phyloP scores from a whole-genome alignment of 2,113 vertebrate genomes.

The Clupea harengus region DNA sequence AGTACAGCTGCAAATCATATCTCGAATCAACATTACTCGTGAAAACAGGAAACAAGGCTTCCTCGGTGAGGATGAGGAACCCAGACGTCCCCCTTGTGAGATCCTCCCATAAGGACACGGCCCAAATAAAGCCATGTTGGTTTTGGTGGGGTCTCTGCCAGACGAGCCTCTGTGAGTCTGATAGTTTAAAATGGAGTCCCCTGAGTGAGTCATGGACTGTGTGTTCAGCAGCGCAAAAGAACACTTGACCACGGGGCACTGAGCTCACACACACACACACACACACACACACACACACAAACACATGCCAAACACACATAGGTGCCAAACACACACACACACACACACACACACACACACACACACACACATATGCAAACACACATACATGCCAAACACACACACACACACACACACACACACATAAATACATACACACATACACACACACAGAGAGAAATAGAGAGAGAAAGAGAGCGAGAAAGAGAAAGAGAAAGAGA shows the following conservation, averaged over 20 bases:
- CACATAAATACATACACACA: background rate
- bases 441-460: background rate
- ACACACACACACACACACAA: too few relatives aligned
- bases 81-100: background rate
- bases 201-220: background rate
- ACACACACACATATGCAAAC: background rate
- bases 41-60: conserved; percentile 6
- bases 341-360: background rate
- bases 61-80: background rate
- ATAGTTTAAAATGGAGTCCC: background rate
- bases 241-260: background rate
- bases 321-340: background rate
- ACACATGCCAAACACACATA: background rate
- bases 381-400: background rate
- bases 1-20: background rate
- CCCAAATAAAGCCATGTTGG: background rate
- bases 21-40: background rate
- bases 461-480: background rate
- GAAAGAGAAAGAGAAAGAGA: background rate
- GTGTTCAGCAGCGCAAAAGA: background rate
- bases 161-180: too few relatives aligned
- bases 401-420: background rate
- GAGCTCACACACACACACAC: background rate
- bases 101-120: background rate
- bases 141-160: background rate